Conservation (phyloP, 2,888 invertebrate species). For the Eurytoma californica region DNA sequence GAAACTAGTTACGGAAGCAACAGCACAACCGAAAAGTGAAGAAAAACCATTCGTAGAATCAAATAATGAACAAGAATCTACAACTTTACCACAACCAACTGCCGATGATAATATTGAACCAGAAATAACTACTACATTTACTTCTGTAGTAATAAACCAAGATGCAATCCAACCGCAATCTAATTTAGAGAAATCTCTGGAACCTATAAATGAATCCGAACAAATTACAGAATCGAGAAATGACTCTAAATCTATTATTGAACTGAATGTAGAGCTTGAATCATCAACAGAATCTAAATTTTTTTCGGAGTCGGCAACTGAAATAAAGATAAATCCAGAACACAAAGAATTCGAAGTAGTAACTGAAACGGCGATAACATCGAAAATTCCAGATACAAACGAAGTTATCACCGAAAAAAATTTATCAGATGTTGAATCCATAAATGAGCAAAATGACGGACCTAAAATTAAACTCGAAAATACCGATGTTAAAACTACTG, state of each 20-base stretch:
- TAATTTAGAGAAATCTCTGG: conserved; percentile 57
- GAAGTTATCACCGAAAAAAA: not conserved
- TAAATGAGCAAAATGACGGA: no score
- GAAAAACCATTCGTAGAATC: conserved; percentile 62
- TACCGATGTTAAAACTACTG: no score
- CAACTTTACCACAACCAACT: conserved; percentile 60
- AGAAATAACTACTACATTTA: conserved; percentile 54
- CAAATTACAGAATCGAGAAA: conserved; percentile 41
- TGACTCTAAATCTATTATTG: no score
- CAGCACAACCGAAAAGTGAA: conserved; percentile 59
- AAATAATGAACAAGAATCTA: conserved; percentile 52
- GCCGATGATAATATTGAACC: conserved; percentile 60
- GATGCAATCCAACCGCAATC: not conserved
- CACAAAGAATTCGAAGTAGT: conserved; percentile 13
- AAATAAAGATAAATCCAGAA: conserved; percentile 57
- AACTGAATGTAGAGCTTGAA: conserved; percentile 26
- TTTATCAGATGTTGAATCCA: not conserved
- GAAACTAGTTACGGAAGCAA: conserved; percentile 60
- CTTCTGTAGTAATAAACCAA: conserved; percentile 62
- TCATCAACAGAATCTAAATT: conserved; percentile 45
- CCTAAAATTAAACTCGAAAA: no score
- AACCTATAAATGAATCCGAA: conserved; percentile 58
- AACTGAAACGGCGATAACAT: not conserved
- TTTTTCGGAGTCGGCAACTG: conserved; percentile 16
- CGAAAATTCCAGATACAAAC: not conserved